Evolutionary conservation across 2,888 invertebrate genomes (phyloP), one percentile per base, ranked within the genome.

Genomic region (Conchocele bisecta): DNA sequence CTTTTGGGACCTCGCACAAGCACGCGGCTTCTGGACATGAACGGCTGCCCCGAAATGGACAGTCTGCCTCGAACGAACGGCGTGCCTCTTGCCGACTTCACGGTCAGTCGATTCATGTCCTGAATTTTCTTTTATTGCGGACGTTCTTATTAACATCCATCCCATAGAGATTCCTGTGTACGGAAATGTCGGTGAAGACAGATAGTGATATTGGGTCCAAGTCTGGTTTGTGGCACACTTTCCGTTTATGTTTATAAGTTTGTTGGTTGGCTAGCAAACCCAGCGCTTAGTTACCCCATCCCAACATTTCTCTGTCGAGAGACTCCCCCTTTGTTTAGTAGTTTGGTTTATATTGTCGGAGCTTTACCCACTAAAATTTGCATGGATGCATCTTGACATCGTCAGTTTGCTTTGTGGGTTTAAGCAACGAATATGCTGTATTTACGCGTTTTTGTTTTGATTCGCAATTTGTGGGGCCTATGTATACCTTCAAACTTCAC

Each of bases 181-280:
- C 1, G 63, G 63, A 7, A 70, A 17, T 4, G 46, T 50, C 1
- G 64, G 53, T 1, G 70, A 65, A 15, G 64, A 29, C 20, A 71
- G 24, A 22, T 59, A 60, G 33, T 71, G 59, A 39, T 59, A 59
- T 70, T 11, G 35, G 20, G 22, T 63, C 69, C 35, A 64, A 33
- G 29, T 70, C 70, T 7, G 35, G 3, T 22, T 50, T 64, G 24
- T 71, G 70, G 6, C 53, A 20, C 9, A 54, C 54, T 22, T 59
- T 59, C 4, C 59, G 22, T 42, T 46, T 64, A 7, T 9, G 33
- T 31, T 70, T 70, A 1, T 64, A 44, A 29, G 53, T 33, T 37
- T 41, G 37, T 17, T 66, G 42, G 15, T 73, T 58, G 20, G 54
- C 73, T 2, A 73, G 42, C 39, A 73, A 53, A 13, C 59, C 67